Evolutionary conservation across 2,888 invertebrate species (phyloP).

Genomic region (Syrista parreyssii): DNA sequence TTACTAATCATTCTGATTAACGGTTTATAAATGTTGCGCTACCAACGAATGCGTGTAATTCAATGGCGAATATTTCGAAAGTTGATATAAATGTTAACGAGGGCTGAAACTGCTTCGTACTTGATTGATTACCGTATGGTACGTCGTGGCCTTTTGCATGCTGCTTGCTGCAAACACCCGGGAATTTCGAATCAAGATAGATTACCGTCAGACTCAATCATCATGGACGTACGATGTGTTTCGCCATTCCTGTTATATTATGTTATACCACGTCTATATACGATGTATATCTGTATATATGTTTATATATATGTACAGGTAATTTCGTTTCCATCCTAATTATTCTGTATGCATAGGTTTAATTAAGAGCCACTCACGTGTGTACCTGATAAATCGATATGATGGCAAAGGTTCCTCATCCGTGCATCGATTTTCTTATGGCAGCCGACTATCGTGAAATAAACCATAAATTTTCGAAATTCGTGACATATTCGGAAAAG

Average conservation of each 20-base stretch:
- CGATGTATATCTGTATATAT: background rate
- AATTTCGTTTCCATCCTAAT: background rate
- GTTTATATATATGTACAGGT: background rate
- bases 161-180: conserved; percentile 21
- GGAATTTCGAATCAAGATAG: conserved; percentile 27
- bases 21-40: background rate
- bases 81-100: background rate
- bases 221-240: background rate
- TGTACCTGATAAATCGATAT: conserved; percentile 22
- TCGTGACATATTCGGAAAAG: conserved; percentile 6
- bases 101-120: background rate
- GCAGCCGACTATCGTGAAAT: conserved; percentile 34
- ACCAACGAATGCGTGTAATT: background rate
- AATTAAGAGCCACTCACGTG: conserved; percentile 50
- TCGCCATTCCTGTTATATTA: background rate
- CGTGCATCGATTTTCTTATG: conserved; percentile 46
- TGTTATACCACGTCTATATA: background rate
- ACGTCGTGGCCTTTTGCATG: background rate
- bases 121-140: background rate
- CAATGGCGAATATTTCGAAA: background rate
- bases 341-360: conserved; percentile 41
- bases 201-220: conserved; percentile 20
- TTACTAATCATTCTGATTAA: background rate
- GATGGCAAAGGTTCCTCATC: conserved; percentile 46
- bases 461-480: conserved; percentile 40